phyloP scores from a whole-genome alignment of 2,113 vertebrate genomes.

The Solenodon paradoxus region DNA sequence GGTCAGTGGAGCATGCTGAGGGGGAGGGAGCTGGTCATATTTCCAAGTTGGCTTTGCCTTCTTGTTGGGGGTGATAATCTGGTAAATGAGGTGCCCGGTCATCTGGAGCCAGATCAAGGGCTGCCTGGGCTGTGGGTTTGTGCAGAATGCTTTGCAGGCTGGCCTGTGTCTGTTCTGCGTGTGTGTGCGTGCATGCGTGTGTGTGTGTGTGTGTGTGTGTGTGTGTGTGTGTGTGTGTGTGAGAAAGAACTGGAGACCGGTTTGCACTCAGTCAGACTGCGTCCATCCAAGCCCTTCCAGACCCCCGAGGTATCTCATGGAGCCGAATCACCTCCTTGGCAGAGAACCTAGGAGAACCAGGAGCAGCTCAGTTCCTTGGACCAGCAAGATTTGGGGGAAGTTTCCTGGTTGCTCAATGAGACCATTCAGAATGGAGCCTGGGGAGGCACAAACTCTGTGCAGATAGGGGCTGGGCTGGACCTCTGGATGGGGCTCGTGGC shows the following conservation, averaged over 20 bases:
- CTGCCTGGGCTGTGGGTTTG: not conserved
- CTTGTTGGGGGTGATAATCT: not conserved
- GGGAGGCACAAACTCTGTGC: not conserved
- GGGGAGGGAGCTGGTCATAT: not conserved
- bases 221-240: not conserved
- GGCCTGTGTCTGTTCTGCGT: not conserved
- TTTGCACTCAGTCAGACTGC: not conserved
- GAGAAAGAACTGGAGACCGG: not conserved
- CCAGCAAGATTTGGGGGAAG: not conserved
- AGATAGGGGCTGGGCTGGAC: not conserved
- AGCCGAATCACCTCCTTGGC: not conserved
- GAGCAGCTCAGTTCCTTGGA: not conserved
- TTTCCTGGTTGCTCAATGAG: not conserved
- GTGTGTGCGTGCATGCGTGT: not conserved
- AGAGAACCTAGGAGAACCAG: not conserved
- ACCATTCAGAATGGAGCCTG: not conserved
- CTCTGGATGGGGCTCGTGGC: not conserved
- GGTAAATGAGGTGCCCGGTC: not conserved
- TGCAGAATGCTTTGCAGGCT: not conserved
- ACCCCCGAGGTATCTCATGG: not conserved
- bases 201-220: not conserved
- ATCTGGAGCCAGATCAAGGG: not conserved
- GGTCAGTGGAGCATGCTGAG: not conserved
- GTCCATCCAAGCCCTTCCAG: not conserved
- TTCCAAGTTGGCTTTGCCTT: not conserved